Base-by-base conservation (phyloP, 2,113 vertebrate genomes). In the Vulpes ferrilata region DNA sequence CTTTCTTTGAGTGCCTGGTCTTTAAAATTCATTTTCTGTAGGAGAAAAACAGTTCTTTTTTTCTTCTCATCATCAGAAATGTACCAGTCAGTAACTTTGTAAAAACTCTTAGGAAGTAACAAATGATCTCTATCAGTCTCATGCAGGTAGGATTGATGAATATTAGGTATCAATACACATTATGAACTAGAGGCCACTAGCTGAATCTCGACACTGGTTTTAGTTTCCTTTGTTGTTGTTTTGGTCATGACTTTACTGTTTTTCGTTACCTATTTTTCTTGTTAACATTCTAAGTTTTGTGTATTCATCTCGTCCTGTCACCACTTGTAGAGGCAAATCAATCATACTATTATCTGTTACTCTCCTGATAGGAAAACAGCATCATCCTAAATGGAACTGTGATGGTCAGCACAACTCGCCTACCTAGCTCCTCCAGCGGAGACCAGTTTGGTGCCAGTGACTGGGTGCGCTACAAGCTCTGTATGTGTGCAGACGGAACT, bases 351-450 rank as follows among this genome's bases (percentile, higher is more conserved):
- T 73, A 0, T n/a, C 25, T 9, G 2, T 53, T 73, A 0, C 32
- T 53, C 57, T 86, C 73, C 95, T 20, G 3, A 25, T 8, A 99
- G 99, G 99, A 99, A 93, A 99, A 99, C 98, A 99, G 99, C 98
- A 99, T 99, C 25, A 98, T 99, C 97, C 99, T 99, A 30, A 99
- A 99, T 0, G 99, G 99, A 13, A 99, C 99, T 0, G 99, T 99
- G 98, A 99, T 99, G 99, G 99, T 99, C 94, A 99, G 99, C 95
- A 97, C 99, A 0, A 98, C 99, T 0, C 99, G 99, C 59, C 99
- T 99, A 95, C 99, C 99, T 0, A 99, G 99, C 30, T 99, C 99
- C 3, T 98, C 99, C 1, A 87, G 98, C 0, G 99, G 98, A 43
- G 99, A 99, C 2, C 98, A 99, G 85, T 98, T 99, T 7, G 99